These are phyloP conservation scores for Megastigmus dorsalis DNA, from an alignment of 2,888 invertebrate genomes.

Conservation along the genomic window DNA sequence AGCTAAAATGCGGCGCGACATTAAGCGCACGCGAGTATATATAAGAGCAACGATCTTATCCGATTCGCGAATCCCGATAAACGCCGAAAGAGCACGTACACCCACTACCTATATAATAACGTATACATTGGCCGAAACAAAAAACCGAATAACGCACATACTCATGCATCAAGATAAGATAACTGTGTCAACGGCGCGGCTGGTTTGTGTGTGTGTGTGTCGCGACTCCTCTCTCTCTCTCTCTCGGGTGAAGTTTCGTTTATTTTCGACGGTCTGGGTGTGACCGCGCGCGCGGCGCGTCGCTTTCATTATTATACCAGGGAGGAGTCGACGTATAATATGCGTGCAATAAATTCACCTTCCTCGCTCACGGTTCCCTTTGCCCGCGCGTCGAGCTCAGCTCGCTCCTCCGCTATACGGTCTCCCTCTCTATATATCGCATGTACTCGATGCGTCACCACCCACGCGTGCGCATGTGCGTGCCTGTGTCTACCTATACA, in stretches of 20 bases:
- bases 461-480: background rate
- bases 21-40: constrained; percentile 12
- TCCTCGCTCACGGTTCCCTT: background rate
- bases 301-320: constrained; percentile 27
- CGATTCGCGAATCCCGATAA: background rate
- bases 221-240: too few relatives aligned
- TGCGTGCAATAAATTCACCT: constrained; percentile 25
- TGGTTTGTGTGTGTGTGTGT: background rate
- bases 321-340: background rate
- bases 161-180: constrained; percentile 15
- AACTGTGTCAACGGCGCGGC: constrained; percentile 25
- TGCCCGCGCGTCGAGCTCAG: too few relatives aligned
- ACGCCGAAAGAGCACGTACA: too few relatives aligned
- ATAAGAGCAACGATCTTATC: constrained; percentile 1
- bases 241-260: constrained; percentile 39
- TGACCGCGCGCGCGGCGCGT: constrained; percentile 18
- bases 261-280: constrained; percentile 47
- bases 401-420: too few relatives aligned
- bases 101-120: background rate
- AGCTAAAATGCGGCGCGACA: too few relatives aligned
- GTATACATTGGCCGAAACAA: background rate
- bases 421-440: background rate
- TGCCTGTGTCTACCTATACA: too few relatives aligned
- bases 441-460: constrained; percentile 14
- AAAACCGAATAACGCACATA: too few relatives aligned